phyloP scores from a whole-genome alignment of 2,888 invertebrate genomes.

The Dryobotodes eremita region DNA sequence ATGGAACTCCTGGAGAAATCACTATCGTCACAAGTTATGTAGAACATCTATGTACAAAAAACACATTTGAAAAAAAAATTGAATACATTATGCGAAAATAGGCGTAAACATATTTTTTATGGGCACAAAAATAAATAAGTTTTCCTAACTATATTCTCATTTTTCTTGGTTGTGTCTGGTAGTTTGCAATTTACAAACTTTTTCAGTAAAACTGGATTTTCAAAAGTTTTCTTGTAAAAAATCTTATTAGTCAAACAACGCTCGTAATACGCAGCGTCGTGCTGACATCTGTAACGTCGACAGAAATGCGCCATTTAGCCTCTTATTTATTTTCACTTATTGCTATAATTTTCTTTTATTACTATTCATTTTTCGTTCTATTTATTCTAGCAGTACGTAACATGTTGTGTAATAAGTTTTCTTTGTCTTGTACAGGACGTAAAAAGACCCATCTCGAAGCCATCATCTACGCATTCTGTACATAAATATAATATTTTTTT shows the following conservation, averaged over 20 bases:
- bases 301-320: neutral
- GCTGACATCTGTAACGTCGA: neutral
- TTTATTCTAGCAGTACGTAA: neutral
- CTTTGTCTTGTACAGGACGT: neutral
- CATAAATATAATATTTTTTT: too few relatives aligned
- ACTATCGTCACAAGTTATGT: neutral
- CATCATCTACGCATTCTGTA: neutral
- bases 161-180: neutral
- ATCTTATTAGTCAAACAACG: neutral
- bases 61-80: neutral
- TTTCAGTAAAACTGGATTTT: neutral
- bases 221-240: neutral
- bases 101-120: neutral
- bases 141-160: neutral
- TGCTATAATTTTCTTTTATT: neutral
- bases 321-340: conserved; percentile 15
- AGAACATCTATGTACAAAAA: too few relatives aligned
- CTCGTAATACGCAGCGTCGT: neutral
- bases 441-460: neutral
- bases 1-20: conserved; percentile 6
- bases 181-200: neutral
- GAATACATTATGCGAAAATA: neutral
- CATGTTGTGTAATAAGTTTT: neutral
- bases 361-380: neutral
- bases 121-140: conserved; percentile 4